A percentile compares a stretch with the other conserved stretches of the same genome.
Evolutionary conservation across 1,140 invertebrate genomes (phyloP).

Genomic region (Ostrea denselamellosa): DNA sequence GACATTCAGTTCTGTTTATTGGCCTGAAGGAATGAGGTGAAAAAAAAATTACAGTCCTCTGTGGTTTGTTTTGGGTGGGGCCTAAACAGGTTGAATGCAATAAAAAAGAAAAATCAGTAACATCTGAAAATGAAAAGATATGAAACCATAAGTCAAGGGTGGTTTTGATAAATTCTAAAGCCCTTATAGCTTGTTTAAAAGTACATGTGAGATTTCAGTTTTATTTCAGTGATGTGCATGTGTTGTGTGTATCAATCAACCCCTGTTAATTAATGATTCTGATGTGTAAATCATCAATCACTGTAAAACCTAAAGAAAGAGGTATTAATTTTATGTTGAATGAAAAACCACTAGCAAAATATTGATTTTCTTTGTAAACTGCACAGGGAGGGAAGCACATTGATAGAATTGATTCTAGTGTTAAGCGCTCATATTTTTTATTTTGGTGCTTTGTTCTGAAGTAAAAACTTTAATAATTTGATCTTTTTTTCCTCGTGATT

Average conservation of each 20-base stretch:
- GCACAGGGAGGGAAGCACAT: not conserved
- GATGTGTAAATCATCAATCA: slow-evolving; percentile 25
- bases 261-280: not conserved
- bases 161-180: not conserved
- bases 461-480: not conserved
- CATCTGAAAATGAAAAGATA: not conserved
- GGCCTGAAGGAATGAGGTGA: not conserved
- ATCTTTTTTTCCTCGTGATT: not conserved
- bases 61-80: slow-evolving; percentile 11
- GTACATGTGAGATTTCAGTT: not conserved
- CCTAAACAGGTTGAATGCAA: not conserved
- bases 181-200: not conserved
- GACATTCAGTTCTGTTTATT: not conserved
- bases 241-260: not conserved
- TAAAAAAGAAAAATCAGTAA: not conserved
- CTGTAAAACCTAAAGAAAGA: not conserved
- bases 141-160: not conserved
- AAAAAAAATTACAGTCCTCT: not conserved
- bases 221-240: not conserved
- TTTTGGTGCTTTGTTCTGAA: not conserved
- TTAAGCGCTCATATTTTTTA: not conserved
- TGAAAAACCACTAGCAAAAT: slow-evolving; percentile 3
- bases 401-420: slow-evolving; percentile 24
- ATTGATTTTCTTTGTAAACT: slow-evolving; percentile 20
- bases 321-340: slow-evolving; percentile 29